Base-by-base conservation (phyloP, 2,113 vertebrate genomes). In the Sitta europaea region DNA sequence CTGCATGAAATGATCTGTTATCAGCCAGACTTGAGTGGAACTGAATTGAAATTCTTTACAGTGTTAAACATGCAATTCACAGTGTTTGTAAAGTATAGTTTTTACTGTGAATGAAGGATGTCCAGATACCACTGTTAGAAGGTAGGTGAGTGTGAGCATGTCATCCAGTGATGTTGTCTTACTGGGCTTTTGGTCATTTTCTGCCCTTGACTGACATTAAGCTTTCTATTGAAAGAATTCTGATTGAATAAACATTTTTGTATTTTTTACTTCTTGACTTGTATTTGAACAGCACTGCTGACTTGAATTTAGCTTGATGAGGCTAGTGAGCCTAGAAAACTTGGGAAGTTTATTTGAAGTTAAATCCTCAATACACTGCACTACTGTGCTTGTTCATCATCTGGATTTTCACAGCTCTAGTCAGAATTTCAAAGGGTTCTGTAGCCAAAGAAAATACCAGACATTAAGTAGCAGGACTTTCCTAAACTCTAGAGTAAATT, bases 381-480 rank as follows among this genome's bases (percentile, higher is more conserved):
- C 68, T 87, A 45, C 68, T 95, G 53, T 92, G 54, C 62, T 91
- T 93, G 67, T 86, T 97, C 85, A 72, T 92, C 89, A 73, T 88
- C 77, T 83, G 63, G 43, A 40, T 92, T 96, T 95, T 96, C 79
- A 87, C 79, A 94, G 73, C 79, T 75, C 73, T 61, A 70, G 68
- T 92, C 62, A 72, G 87, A 94, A 95, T 96, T 92, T 96, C 72
- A 89, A 87, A 96, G 67, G 87, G 66, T 87, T 95, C 74, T 79
- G 88, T 53, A 54, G 92, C 95, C 85, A 96, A 97, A 97, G 74
- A 95, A 96, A 97, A 95, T 81, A 95, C 42, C 61, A 94, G 88
- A 67, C 63, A 1, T 90, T 87, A 92, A 96, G 87, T 94, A 96
- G 91, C 74, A 89, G 88, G 36, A 58, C 70, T 90, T 95, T 86